phyloP scores from a whole-genome alignment of 2,888 invertebrate species.

The Ophion ellenae region DNA sequence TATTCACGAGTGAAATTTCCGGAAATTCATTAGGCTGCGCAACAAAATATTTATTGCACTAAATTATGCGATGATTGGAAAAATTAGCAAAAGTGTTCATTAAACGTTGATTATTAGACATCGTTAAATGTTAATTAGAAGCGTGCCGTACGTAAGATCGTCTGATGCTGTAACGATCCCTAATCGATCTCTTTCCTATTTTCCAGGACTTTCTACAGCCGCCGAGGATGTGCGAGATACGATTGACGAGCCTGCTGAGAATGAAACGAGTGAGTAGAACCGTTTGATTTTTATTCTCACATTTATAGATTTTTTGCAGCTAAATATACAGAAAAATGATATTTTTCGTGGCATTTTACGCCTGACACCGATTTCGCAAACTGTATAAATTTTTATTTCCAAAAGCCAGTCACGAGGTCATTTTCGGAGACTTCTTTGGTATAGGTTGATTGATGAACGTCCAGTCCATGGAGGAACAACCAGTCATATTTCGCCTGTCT shows the following conservation, averaged over 20 bases:
- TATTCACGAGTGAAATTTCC: not conserved
- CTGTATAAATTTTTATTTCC: not conserved
- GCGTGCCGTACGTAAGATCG: not conserved
- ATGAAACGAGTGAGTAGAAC: conserved; percentile 79
- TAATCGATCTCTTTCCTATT: conserved; percentile 54
- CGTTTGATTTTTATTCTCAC: not conserved
- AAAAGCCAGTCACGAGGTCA: not conserved
- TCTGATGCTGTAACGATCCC: not conserved
- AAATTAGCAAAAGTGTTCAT: not conserved
- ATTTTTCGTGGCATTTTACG: not conserved
- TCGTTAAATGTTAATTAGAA: conserved; percentile 3
- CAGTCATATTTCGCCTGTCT: too few relatives aligned
- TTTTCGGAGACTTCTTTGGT: not conserved
- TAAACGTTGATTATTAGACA: conserved; percentile 2
- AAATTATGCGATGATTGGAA: not conserved
- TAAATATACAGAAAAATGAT: not conserved
- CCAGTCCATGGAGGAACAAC: too few relatives aligned
- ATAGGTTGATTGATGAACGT: too few relatives aligned
- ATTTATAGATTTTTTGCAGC: not conserved
- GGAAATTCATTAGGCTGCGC: too few relatives aligned
- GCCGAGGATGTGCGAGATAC: conserved; percentile 78
- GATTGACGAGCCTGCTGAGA: conserved; percentile 74
- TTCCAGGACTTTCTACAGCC: conserved; percentile 80
- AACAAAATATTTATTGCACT: not conserved
- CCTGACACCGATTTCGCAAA: not conserved